These are phyloP conservation scores for Chrysolina oricalcia DNA, from an alignment of 2,888 invertebrate species.

Conservation along the genomic window DNA sequence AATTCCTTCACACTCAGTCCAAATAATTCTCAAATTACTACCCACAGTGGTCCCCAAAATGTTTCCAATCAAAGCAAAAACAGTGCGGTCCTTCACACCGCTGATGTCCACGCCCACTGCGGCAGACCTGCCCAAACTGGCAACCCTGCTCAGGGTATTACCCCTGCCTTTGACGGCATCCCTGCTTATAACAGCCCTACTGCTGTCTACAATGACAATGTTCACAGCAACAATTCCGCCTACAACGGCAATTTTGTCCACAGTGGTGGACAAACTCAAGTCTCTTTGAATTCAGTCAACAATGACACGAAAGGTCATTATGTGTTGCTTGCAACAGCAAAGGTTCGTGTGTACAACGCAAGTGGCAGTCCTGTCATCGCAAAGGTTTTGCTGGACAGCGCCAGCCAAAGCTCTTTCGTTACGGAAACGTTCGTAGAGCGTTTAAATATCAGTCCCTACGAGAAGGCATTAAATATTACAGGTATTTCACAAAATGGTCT, in stretches of 20 bases:
- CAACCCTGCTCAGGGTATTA: too few relatives aligned
- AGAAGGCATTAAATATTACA: too few relatives aligned
- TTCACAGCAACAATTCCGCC: background rate
- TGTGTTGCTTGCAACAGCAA: slow-evolving; percentile 14
- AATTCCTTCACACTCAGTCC: too few relatives aligned
- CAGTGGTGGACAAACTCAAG: slow-evolving; percentile 22
- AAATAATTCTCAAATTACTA: too few relatives aligned
- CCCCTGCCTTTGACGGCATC: too few relatives aligned
- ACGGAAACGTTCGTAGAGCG: slow-evolving; percentile 10
- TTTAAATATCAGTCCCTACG: background rate
- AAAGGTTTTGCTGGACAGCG: slow-evolving; percentile 19
- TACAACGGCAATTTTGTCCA: slow-evolving; percentile 13
- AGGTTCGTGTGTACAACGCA: background rate
- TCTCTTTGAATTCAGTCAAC: slow-evolving; percentile 14
- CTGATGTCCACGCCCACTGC: too few relatives aligned
- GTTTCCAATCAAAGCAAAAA: too few relatives aligned
- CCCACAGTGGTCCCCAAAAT: too few relatives aligned
- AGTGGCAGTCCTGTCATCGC: slow-evolving; percentile 7
- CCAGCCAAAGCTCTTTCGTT: slow-evolving; percentile 22
- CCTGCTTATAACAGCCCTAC: background rate
- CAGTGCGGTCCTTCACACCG: too few relatives aligned
- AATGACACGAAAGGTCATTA: slow-evolving; percentile 13
- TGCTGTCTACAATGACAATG: background rate
- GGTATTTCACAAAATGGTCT: too few relatives aligned
- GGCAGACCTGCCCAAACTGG: too few relatives aligned